These are phyloP conservation scores for Metacarcinus magister DNA, from an alignment of 2,888 invertebrate species.

Conservation along the genomic window DNA sequence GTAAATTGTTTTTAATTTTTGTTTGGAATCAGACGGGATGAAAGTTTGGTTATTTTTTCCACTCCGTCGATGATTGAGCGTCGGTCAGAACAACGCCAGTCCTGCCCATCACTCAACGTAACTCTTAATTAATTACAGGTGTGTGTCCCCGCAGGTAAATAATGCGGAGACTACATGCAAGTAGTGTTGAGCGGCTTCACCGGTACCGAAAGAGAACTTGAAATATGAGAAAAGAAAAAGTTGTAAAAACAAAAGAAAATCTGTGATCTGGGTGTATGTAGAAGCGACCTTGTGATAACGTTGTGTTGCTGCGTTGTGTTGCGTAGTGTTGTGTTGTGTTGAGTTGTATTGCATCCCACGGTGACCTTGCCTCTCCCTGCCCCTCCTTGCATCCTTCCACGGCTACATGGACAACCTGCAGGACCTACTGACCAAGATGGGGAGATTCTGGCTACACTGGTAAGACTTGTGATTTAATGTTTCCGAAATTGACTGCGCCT, in stretches of 20 bases:
- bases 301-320: not conserved
- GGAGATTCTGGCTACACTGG: conserved; percentile 20
- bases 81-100: not conserved
- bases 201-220: conserved; percentile 20
- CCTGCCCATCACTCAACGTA: conserved; percentile 22
- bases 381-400: not conserved
- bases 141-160: not conserved
- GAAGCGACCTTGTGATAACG: not conserved
- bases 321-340: conserved; percentile 21
- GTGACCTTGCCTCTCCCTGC: not conserved
- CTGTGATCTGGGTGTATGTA: not conserved
- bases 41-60: not conserved
- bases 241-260: not conserved
- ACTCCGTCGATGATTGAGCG: not conserved
- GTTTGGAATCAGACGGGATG: not conserved
- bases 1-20: conserved; percentile 1
- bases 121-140: not conserved
- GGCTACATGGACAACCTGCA: not conserved
- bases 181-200: not conserved
- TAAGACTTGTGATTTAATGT: not conserved
- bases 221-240: not conserved
- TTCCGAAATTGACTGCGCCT: not conserved
- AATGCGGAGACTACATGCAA: not conserved
- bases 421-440: conserved; percentile 36
- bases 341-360: not conserved